Evolutionary conservation across 1,140 invertebrate species (phyloP), one percentile per base, ranked within the genome.

Genomic region (Bombus ignitus): DNA sequence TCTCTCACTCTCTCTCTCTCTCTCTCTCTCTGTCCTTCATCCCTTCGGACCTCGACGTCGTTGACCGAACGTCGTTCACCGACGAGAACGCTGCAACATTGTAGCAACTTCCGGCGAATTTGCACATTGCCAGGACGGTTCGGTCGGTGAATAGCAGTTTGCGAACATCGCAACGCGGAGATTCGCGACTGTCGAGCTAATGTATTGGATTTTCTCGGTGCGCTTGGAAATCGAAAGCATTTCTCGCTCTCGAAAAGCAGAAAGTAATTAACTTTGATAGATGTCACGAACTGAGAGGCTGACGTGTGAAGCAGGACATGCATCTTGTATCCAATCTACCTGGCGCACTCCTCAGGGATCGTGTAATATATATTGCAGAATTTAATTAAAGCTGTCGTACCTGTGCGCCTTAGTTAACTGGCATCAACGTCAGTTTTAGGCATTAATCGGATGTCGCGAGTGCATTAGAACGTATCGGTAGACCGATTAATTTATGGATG

Each of bases 321-420:
- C 53, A 42, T 80, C 83, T 39, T 72, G 57, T 80, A 70, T 73
- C 83, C 83, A 80, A 85, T 85, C 77, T 72, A 80, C 57, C 42
- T 53, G 53, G 57, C 68, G 18, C 39, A 42, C 75, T 80, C 83
- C 77, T 37, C 28, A 25, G 68, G 83, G 83, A 80, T 72, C 76
- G 32, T 22, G 25, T 53, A 70, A 85, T 85, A 85, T 71, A 85
- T 85, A 85, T 85, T 80, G 83, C 83, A 85, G 57, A 80, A 85
- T 80, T 85, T 80, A 85, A 85, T 85, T 85, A 80, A 85, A 80
- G 66, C 83, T 62, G 83, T 62, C 83, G 77, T 71, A 65, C 39
- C 77, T 62, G 70, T 0, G 76, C 76, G 53, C 35, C 83, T 62
- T 28, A 68, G n/a, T 73, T 47, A 32, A 37, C 12, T 72, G 18